phyloP scores from a whole-genome alignment of 2,888 invertebrate genomes.

The Cantharis flavilabris region DNA sequence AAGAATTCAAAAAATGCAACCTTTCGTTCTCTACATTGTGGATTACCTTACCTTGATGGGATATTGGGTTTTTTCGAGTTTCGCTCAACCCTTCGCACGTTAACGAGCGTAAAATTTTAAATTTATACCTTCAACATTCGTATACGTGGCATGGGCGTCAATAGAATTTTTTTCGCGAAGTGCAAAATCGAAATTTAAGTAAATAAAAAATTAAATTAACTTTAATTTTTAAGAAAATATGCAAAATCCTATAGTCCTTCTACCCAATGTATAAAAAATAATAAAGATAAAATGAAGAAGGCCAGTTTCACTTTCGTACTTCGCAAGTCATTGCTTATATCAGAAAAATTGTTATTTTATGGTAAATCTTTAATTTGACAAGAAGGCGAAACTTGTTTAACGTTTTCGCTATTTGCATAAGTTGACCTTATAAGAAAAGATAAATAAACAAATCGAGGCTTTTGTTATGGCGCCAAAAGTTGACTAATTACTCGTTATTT shows the following conservation, averaged over 20 bases:
- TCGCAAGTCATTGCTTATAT: background rate
- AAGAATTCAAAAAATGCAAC: background rate
- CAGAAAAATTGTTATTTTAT: constrained; percentile 7
- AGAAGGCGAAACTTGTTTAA: constrained; percentile 15
- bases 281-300: background rate
- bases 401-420: constrained; percentile 11
- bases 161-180: background rate
- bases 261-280: background rate
- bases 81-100: background rate
- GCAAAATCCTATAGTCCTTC: background rate
- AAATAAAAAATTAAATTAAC: no score
- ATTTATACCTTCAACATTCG: background rate
- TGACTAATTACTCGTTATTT: constrained; percentile 6
- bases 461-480: constrained; percentile 18
- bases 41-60: background rate
- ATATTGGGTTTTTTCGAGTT: background rate
- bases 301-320: background rate
- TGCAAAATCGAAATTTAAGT: background rate
- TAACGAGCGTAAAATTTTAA: background rate
- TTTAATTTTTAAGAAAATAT: no score
- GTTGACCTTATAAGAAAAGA: constrained; percentile 19
- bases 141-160: background rate
- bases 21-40: background rate
- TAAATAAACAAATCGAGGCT: constrained; percentile 13
- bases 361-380: constrained; percentile 8